Evolutionary conservation across 2,113 vertebrate genomes (phyloP).

Genomic region (Pluvianellus socialis): DNA sequence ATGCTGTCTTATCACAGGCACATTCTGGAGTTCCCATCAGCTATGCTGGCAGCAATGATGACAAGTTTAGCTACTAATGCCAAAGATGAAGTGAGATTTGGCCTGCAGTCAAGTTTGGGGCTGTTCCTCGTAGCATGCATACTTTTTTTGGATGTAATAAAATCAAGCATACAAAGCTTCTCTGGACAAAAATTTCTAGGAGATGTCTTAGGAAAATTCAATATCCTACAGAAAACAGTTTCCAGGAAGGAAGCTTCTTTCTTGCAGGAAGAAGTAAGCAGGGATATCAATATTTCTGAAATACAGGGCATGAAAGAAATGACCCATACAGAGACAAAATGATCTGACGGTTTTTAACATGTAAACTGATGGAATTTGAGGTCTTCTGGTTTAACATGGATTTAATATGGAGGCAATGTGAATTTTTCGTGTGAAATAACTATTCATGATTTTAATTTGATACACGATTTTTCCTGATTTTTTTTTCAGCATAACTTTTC

Average conservation of each 20-base stretch:
- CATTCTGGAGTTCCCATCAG: neutral
- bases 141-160: neutral
- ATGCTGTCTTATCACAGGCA: neutral
- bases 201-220: neutral
- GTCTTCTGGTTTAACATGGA: neutral
- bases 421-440: neutral
- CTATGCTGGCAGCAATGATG: neutral
- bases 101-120: neutral
- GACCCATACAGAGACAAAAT: neutral
- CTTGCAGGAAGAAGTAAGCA: neutral
- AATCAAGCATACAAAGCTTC: neutral
- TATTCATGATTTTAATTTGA: neutral
- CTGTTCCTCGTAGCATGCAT: neutral
- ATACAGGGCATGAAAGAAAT: neutral
- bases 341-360: neutral
- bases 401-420: neutral
- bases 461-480: neutral
- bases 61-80: neutral
- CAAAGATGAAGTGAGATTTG: neutral
- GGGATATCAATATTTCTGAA: neutral
- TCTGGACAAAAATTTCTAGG: neutral
- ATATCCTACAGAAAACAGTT: rapidly evolving
- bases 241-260: no score
- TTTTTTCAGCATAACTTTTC: neutral
- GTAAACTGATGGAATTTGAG: neutral